These are phyloP conservation scores for Caenorhabditis sp. DNA, from an alignment of 2,888 invertebrate genomes.

Conservation along the genomic window DNA sequence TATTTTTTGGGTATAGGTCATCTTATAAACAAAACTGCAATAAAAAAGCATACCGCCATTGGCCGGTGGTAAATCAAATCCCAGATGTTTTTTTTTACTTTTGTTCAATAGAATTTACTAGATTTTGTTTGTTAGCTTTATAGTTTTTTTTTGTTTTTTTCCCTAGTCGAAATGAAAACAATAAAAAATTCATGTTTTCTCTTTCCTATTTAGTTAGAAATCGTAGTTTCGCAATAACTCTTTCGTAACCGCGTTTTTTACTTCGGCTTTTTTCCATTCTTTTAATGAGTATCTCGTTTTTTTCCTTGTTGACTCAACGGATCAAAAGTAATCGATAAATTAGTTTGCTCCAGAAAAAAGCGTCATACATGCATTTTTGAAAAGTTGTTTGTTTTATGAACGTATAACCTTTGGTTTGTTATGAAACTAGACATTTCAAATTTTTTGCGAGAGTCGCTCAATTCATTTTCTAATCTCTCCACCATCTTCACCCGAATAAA, in stretches of 20 bases:
- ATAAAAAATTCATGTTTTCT: slow-evolving; percentile 9
- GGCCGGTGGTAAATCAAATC: no score
- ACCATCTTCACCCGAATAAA: not conserved
- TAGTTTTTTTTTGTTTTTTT: not conserved
- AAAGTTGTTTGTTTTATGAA: no score
- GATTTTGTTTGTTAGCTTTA: not conserved
- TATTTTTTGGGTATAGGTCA: no score
- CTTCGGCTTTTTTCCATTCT: not conserved
- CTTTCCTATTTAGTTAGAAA: slow-evolving; percentile 39
- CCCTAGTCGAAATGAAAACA: not conserved
- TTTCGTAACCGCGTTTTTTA: not conserved
- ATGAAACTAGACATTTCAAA: no score
- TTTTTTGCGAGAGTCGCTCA: no score
- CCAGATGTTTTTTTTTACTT: no score
- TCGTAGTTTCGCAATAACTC: slow-evolving; percentile 6
- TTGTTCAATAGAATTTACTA: not conserved
- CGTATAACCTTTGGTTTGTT: no score
- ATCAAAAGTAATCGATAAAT: not conserved
- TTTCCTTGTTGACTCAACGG: not conserved
- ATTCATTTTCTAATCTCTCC: not conserved
- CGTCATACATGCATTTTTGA: not conserved
- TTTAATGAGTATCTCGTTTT: not conserved
- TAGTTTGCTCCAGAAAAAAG: slow-evolving; percentile 2
- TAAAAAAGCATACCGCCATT: no score
- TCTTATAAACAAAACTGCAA: no score